Conservation (phyloP, 2,797 vertebrate genomes). For the Melanotaenia pygmaea region DNA sequence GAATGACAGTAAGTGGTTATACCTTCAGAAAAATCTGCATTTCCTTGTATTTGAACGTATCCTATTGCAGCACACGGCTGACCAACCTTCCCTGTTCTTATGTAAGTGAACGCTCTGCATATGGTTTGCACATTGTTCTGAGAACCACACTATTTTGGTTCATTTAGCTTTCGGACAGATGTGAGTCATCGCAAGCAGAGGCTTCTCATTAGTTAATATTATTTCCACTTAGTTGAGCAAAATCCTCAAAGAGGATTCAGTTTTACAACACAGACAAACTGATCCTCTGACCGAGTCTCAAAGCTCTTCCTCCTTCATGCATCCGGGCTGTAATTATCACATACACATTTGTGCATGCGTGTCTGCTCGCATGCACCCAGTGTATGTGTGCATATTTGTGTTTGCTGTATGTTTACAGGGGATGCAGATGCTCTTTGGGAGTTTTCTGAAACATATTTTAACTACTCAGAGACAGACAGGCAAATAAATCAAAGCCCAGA, state of each 20-base stretch:
- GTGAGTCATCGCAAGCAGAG: conserved; percentile 71
- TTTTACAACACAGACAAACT: conserved; percentile 35
- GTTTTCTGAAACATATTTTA: conserved; percentile 13
- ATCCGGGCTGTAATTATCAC: conserved; percentile 31
- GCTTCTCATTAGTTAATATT: conserved; percentile 72
- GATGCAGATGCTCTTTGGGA: conserved; percentile 31
- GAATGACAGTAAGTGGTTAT: conserved; percentile 8
- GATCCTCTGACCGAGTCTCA: conserved; percentile 43
- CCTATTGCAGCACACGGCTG: conserved; percentile 27
- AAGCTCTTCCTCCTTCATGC: conserved; percentile 32
- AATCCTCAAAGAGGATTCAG: conserved; percentile 51
- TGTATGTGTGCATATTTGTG: background rate
- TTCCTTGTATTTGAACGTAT: conserved; percentile 3
- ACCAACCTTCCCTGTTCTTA: conserved; percentile 53
- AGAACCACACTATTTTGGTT: conserved; percentile 50
- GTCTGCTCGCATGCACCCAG: conserved; percentile 8
- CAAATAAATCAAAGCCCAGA: conserved; percentile 50
- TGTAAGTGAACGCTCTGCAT: conserved; percentile 39
- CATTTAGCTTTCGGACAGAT: conserved; percentile 70
- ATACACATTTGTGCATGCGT: conserved; percentile 6
- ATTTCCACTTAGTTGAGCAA: conserved; percentile 70
- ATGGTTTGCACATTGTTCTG: conserved; percentile 62
- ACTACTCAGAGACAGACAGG: conserved; percentile 12
- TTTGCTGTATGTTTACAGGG: conserved; percentile 29
- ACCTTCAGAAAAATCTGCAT: conserved; percentile 3